Conservation (phyloP, 2,797 vertebrate species). For the Prunella strophiata region DNA sequence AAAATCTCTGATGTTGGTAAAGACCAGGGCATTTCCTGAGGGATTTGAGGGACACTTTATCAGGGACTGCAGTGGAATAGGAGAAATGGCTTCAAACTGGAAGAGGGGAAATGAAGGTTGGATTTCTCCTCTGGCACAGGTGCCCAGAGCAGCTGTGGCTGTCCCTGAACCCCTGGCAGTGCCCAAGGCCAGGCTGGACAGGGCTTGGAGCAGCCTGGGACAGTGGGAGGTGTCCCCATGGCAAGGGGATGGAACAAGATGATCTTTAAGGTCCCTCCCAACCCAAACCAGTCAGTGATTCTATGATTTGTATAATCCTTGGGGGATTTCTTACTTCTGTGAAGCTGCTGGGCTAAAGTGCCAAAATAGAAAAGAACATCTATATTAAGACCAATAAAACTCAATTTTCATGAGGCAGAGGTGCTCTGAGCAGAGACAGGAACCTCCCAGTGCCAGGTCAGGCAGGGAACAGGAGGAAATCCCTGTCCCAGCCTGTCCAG, state of each 20-base stretch:
- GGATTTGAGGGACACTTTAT: background rate
- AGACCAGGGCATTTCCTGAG: background rate
- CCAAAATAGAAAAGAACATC: background rate
- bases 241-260: background rate
- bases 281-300: background rate
- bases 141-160: background rate
- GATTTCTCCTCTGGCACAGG: background rate
- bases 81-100: background rate
- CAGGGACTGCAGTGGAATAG: background rate
- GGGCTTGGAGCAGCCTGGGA: accelerated
- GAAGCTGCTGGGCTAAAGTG: background rate
- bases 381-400: background rate
- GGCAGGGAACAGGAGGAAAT: background rate
- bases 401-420: background rate
- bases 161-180: background rate
- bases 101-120: background rate
- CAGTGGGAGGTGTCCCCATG: accelerated
- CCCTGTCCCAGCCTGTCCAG: background rate
- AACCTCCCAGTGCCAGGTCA: background rate
- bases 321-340: background rate
- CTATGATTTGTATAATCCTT: background rate
- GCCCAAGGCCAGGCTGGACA: accelerated
- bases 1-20: background rate
- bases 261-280: background rate
- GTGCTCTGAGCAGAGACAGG: background rate